These are phyloP conservation scores for Odontophorus gujanensis DNA, from an alignment of 2,113 vertebrate genomes.

Conservation along the genomic window DNA sequence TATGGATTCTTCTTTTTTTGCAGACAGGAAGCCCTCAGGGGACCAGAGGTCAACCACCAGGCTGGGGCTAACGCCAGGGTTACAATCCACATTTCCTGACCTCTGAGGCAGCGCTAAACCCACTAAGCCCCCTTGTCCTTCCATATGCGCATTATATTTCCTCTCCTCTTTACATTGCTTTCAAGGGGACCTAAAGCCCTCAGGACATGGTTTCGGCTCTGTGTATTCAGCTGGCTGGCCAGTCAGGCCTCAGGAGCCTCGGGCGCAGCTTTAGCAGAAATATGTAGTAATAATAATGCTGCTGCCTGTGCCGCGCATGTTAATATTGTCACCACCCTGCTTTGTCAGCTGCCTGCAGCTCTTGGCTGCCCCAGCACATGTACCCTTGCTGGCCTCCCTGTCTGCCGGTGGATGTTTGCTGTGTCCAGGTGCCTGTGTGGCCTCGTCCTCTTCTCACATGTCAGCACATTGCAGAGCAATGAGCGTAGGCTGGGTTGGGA, in stretches of 20 bases:
- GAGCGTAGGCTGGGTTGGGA: background rate
- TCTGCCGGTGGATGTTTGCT: constrained; percentile 37
- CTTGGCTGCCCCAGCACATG: background rate
- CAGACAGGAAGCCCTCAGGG: constrained; percentile 46
- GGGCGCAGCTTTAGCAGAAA: background rate
- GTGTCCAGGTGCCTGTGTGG: constrained; percentile 21
- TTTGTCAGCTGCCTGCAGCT: constrained; percentile 56
- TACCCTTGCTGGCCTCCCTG: constrained; percentile 10
- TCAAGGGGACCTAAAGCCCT: constrained; percentile 28
- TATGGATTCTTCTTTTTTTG: constrained; percentile 67
- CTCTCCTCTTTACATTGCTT: background rate
- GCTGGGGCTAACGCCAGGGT: constrained; percentile 38
- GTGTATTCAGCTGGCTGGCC: constrained; percentile 56
- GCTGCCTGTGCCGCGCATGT: background rate
- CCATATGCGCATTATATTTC: constrained; percentile 1
- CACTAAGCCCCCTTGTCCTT: constrained; percentile 2
- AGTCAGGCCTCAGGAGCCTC: background rate
- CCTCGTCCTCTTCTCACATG: background rate
- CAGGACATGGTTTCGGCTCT: background rate
- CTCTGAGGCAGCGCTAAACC: constrained; percentile 32
- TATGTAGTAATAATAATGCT: background rate
- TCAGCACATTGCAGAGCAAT: constrained; percentile 36
- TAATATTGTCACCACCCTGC: constrained; percentile 15
- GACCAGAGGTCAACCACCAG: constrained; percentile 61
- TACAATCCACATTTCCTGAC: constrained; percentile 64